Evolutionary conservation across 2,113 vertebrate genomes (phyloP).

Genomic region (Xenopus borealis): DNA sequence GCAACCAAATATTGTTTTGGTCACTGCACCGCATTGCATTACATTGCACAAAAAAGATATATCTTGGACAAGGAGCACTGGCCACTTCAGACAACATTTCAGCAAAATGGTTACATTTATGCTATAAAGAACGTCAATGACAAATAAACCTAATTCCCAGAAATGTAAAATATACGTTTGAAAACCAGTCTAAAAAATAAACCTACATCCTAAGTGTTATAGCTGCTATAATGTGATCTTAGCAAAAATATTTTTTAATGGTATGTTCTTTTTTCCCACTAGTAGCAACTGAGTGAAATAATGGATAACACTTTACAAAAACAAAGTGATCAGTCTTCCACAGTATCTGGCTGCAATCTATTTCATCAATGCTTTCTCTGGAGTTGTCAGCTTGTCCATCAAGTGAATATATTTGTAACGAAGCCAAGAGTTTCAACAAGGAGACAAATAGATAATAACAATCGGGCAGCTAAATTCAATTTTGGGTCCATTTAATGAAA

Average conservation of each 20-base stretch:
- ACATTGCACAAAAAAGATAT: no score
- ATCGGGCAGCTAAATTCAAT: conserved; percentile 34
- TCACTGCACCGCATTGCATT: no score
- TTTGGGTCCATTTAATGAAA: conserved; percentile 28
- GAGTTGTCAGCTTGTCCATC: conserved; percentile 39
- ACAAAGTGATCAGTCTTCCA: conserved; percentile 7
- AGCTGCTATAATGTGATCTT: background rate
- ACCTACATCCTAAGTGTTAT: conserved; percentile 15
- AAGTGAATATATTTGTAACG: conserved; percentile 28
- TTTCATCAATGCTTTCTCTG: conserved; percentile 28
- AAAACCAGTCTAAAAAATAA: conserved; percentile 25
- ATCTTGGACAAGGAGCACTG: background rate
- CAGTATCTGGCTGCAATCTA: conserved; percentile 13
- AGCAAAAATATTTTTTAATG: conserved; percentile 31
- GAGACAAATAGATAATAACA: conserved; percentile 32
- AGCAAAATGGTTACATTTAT: background rate
- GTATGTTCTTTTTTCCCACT: conserved; percentile 20
- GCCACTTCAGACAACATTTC: background rate
- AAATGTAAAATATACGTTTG: background rate
- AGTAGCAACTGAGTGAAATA: conserved; percentile 9
- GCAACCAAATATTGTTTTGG: no score
- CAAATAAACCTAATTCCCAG: background rate
- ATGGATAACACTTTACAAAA: conserved; percentile 26
- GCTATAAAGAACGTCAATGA: background rate
- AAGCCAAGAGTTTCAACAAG: conserved; percentile 22